Conservation (phyloP, 1,140 invertebrate species). For the Drosophila nasuta region DNA sequence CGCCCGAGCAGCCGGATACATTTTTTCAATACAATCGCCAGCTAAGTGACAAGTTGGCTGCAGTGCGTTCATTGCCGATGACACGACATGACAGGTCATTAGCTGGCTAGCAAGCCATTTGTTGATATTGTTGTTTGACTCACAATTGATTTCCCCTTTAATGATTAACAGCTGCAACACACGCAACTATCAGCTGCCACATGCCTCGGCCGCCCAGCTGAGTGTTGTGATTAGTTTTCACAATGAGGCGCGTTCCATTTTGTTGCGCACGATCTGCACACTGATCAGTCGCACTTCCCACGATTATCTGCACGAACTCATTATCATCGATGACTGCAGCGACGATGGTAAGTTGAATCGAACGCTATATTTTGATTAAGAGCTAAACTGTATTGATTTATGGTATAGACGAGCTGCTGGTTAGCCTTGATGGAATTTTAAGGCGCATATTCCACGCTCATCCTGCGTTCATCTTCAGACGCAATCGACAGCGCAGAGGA, state of each 20-base stretch:
- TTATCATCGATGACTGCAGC: conserved; percentile 96
- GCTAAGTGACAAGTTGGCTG: conserved; percentile 51
- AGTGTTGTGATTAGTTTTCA: conserved; percentile 93
- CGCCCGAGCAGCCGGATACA: conserved; percentile 12
- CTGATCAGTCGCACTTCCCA: conserved; percentile 92
- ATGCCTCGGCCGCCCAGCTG: conserved; percentile 83
- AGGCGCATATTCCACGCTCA: conserved; percentile 66
- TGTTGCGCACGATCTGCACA: conserved; percentile 89
- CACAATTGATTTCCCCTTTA: neutral
- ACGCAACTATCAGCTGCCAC: conserved; percentile 25
- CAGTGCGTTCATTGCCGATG: conserved; percentile 53
- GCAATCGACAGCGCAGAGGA: conserved; percentile 91
- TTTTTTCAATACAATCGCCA: conserved; percentile 59
- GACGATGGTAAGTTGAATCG: conserved; percentile 86
- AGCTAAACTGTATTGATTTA: neutral
- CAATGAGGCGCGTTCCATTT: conserved; percentile 93
- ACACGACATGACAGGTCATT: conserved; percentile 55
- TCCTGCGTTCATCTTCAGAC: conserved; percentile 63
- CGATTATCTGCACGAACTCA: conserved; percentile 93
- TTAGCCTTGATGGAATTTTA: conserved; percentile 85
- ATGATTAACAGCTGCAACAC: conserved; percentile 39
- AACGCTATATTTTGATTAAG: too few relatives aligned
- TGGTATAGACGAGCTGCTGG: conserved; percentile 52
- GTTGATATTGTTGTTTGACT: neutral
- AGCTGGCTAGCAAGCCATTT: neutral